Base-by-base conservation (phyloP, 2,113 vertebrate species). In the Helogale parvula region DNA sequence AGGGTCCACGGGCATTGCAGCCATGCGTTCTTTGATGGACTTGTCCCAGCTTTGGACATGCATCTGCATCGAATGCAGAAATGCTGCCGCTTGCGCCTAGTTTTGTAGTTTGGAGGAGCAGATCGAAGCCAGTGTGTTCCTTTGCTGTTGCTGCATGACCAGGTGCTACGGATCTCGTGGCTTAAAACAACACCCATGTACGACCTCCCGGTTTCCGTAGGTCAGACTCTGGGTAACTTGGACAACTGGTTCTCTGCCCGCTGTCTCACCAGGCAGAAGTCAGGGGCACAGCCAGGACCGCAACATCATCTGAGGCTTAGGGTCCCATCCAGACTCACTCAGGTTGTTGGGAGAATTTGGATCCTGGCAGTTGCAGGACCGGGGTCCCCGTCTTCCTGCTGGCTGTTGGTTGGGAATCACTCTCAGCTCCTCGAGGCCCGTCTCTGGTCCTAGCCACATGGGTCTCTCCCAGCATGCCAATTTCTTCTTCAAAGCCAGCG, bases 1-100 rank as follows among this genome's bases (percentile, higher is more conserved):
- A 9, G 63, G 4, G 33, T 65, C 57, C 1, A 1, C 5, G 50
- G 33, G 47, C 38, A 0, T 25, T 69, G 5, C 38, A 13, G 92
- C 31, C 41, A 33, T 2, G 13, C 2, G 41, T 35, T 76, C 14
- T 9, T 0, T 0, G 21, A 35, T 6, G 54, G n/a, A 4, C 85
- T 15, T 11, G 17, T 6, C 45, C 68, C 33, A 25, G 17, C 16
- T 38, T 3, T 7, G 2, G 8, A 66, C 3, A 0, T 0, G 13
- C 7, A 2, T 54, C 60, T 54, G 27, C 21, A 7, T 35, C 0
- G n/a, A 68, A 25, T 23, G 11, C 33, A 3, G 27, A 47, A 31
- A 4, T 14, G 72, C 31, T 23, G 9, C 79, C 14, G 63, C 47
- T 69, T 27, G 33, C 8, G 5, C n/a, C 65, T 17, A 9, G 27